Percentiles rank a stretch among this genome's conserved stretches.
phyloP scores from a whole-genome alignment of 2,113 vertebrate genomes.

The Aix galericulata region DNA sequence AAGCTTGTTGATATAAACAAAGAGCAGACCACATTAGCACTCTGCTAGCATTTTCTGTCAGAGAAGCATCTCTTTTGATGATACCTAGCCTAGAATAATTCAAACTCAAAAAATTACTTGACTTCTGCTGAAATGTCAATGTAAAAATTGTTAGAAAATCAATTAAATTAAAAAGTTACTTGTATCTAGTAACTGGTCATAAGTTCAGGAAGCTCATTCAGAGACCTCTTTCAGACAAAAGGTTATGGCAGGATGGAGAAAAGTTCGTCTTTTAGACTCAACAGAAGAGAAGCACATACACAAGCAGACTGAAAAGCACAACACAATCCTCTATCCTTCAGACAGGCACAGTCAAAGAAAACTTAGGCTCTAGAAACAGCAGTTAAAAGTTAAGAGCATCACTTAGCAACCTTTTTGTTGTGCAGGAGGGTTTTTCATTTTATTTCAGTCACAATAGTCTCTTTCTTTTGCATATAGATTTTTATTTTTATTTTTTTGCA shows the following conservation, averaged over 20 bases:
- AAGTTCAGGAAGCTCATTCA: neutral
- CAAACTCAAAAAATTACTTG: neutral
- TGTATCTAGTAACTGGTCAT: neutral
- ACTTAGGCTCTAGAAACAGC: neutral
- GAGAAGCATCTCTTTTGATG: neutral
- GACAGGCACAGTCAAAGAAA: neutral
- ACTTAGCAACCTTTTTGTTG: neutral
- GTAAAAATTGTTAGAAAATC: accelerated
- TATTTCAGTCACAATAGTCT: neutral
- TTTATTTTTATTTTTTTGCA: neutral
- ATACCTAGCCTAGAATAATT: neutral
- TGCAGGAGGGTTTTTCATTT: neutral
- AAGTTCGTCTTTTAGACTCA: neutral
- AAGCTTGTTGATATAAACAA: neutral
- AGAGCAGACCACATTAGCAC: neutral
- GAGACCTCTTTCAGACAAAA: neutral
- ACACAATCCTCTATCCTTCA: neutral
- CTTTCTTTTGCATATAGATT: neutral
- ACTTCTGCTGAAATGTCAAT: neutral
- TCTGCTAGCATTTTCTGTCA: neutral
- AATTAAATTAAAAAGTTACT: neutral
- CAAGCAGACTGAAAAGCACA: accelerated
- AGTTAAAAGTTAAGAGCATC: neutral
- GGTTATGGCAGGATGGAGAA: neutral
- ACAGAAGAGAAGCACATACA: neutral